Evolutionary conservation across 2,113 vertebrate genomes (phyloP).

Genomic region (Telmatochromis bifrenatus): DNA sequence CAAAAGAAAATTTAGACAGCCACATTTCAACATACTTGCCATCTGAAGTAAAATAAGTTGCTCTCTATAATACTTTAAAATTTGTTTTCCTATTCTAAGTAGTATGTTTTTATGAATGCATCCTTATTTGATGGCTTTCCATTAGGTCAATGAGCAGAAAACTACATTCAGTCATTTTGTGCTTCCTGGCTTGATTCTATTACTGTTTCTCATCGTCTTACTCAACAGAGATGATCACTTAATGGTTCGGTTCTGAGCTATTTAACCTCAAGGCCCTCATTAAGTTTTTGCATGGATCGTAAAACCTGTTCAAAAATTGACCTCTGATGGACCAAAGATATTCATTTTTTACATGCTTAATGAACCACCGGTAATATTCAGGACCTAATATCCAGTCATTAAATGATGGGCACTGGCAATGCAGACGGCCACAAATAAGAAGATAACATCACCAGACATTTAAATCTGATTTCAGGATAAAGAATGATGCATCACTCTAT

Average conservation of each 20-base stretch:
- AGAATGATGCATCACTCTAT: neutral
- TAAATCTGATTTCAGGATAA: conserved; percentile 41
- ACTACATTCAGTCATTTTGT: conserved; percentile 11
- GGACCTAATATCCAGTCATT: conserved; percentile 39
- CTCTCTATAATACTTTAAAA: neutral
- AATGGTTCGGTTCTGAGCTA: conserved; percentile 29
- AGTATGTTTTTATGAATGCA: neutral
- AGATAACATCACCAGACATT: conserved; percentile 37
- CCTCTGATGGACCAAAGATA: conserved; percentile 4
- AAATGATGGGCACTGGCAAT: conserved; percentile 13
- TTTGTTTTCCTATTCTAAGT: neutral
- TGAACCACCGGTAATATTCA: conserved; percentile 53
- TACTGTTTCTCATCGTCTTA: conserved; percentile 27
- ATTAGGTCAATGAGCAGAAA: conserved; percentile 32
- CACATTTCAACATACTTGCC: neutral
- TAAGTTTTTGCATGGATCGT: conserved; percentile 40
- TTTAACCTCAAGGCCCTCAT: conserved; percentile 45
- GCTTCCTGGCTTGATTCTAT: conserved; percentile 36
- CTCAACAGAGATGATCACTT: conserved; percentile 41
- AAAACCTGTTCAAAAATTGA: conserved; percentile 39
- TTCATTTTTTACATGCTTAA: conserved; percentile 37
- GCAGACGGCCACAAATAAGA: conserved; percentile 36
- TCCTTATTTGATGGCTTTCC: neutral
- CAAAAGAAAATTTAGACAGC: neutral
- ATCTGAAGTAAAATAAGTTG: neutral